Evolutionary conservation across 1,140 invertebrate species (phyloP).

Genomic region (Yoshiicerus persimilis): DNA sequence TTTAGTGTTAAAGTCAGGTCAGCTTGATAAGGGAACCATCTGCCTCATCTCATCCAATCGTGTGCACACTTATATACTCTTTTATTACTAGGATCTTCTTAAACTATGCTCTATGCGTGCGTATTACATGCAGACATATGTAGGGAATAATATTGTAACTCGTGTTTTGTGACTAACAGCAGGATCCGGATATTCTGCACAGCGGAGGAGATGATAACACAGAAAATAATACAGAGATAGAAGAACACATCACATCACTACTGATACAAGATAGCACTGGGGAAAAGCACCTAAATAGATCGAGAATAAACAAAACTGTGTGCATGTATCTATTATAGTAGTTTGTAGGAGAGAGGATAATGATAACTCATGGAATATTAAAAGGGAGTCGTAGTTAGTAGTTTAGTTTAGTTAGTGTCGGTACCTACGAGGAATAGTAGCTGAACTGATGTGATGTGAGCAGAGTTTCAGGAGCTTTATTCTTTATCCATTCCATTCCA

Average conservation of each 20-base stretch:
- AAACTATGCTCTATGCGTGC: neutral
- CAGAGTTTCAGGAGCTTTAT: neutral
- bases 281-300: neutral
- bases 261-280: neutral
- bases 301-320: neutral
- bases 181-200: neutral
- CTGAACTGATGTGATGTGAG: neutral
- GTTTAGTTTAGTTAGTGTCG: neutral
- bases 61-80: neutral
- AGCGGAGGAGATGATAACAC: neutral
- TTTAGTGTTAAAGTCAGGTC: neutral
- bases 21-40: neutral
- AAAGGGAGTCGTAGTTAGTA: neutral
- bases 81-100: too few relatives aligned
- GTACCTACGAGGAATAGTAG: neutral
- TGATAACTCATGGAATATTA: constrained; percentile 10
- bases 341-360: neutral
- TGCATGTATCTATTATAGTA: neutral
- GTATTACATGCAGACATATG: too few relatives aligned
- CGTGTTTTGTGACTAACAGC: neutral
- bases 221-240: neutral
- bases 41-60: neutral
- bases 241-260: neutral
- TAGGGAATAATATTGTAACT: neutral
- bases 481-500: neutral